phyloP scores from a whole-genome alignment of 2,113 vertebrate genomes.

The Myanophis thanlyinensis region DNA sequence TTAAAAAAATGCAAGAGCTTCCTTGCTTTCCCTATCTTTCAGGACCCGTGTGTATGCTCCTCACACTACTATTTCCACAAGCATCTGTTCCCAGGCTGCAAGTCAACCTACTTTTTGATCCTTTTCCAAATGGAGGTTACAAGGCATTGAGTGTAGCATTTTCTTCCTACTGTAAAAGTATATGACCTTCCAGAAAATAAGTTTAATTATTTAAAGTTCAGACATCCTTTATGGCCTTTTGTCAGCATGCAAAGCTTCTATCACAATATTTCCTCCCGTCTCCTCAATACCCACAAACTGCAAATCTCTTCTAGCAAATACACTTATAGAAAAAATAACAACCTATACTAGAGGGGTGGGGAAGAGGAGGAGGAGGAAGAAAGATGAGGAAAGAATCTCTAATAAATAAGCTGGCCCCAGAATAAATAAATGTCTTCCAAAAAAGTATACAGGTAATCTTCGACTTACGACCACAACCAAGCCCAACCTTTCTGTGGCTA shows the following conservation, averaged over 20 bases:
- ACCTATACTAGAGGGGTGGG: too few species aligned
- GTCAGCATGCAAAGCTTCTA: background rate
- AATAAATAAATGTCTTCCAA: background rate
- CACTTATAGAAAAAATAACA: background rate
- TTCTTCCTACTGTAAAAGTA: background rate
- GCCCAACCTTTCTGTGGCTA: too few species aligned
- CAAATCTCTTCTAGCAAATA: background rate
- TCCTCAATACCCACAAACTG: background rate
- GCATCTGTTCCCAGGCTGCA: background rate
- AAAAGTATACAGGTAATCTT: background rate
- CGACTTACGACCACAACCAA: too few species aligned
- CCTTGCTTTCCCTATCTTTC: rapidly evolving
- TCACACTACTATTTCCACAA: too few species aligned
- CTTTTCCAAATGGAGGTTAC: background rate
- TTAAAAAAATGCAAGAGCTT: background rate
- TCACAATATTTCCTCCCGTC: background rate
- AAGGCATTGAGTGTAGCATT: background rate
- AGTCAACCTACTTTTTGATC: background rate
- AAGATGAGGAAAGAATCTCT: background rate
- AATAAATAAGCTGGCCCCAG: background rate
- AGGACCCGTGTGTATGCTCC: background rate
- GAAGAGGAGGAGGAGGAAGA: too few species aligned
- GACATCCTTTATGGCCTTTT: background rate
- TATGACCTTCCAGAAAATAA: background rate
- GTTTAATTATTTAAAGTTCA: background rate